phyloP scores from a whole-genome alignment of 2,888 invertebrate species.

The Eupithecia subfuscata region DNA sequence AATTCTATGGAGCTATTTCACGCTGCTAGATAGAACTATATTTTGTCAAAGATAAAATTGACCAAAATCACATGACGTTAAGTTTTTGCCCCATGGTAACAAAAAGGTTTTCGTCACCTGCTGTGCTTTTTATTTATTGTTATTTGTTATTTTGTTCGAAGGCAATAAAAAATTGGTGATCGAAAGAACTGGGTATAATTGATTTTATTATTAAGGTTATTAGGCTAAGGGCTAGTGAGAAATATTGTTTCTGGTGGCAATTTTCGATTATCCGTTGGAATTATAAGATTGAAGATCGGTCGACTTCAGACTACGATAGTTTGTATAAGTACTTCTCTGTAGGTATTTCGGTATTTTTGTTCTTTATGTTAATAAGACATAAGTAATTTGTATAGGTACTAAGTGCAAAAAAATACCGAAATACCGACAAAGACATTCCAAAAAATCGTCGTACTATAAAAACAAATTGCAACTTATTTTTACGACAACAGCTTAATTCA shows the following conservation, averaged over 20 bases:
- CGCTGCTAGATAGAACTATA: constrained; percentile 71
- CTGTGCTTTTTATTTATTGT: constrained; percentile 74
- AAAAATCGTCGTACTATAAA: neutral
- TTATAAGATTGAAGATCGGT: no score
- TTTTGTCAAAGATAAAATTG: constrained; percentile 79
- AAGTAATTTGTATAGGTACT: no score
- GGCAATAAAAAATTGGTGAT: constrained; percentile 43
- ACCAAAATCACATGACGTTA: constrained; percentile 79
- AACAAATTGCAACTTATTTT: neutral
- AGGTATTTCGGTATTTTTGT: no score
- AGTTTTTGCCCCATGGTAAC: constrained; percentile 64
- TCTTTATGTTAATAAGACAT: no score
- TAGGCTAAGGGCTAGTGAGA: constrained; percentile 81
- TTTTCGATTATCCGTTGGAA: constrained; percentile 36
- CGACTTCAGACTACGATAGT: no score
- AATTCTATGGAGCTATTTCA: constrained; percentile 71
- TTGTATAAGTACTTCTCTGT: no score
- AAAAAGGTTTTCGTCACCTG: constrained; percentile 78
- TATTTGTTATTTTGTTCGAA: constrained; percentile 50
- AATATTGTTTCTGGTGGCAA: constrained; percentile 64
- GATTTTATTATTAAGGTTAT: constrained; percentile 75
- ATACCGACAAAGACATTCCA: neutral
- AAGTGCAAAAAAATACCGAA: neutral
- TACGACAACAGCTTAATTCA: neutral
- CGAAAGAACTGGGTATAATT: constrained; percentile 58